Evolutionary conservation across 2,888 invertebrate genomes (phyloP).

Genomic region (Cremastinae sp.): DNA sequence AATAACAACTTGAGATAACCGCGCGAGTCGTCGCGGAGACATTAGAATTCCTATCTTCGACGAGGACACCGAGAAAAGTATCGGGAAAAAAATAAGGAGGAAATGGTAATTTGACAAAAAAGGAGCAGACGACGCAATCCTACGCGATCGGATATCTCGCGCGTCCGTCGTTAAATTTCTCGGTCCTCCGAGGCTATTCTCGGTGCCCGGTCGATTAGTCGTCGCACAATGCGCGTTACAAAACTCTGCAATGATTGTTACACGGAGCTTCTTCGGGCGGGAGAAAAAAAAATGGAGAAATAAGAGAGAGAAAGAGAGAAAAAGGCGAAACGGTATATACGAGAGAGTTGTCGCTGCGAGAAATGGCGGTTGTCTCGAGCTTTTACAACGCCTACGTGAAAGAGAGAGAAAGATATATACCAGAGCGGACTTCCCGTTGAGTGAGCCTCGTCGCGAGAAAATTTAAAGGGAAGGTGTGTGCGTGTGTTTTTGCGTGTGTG

Average conservation of each 20-base stretch:
- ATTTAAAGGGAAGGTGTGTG: conserved; percentile 31
- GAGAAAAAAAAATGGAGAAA: no score
- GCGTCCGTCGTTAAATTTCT: conserved; percentile 5
- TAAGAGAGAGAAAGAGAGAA: no score
- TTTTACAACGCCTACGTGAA: conserved; percentile 39
- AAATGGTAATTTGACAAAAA: conserved; percentile 28
- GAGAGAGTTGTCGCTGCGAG: conserved; percentile 29
- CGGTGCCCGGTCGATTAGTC: conserved; percentile 24
- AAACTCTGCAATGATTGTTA: conserved; percentile 25
- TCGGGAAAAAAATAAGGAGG: not conserved
- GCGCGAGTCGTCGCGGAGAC: no score
- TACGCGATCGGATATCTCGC: conserved; percentile 15
- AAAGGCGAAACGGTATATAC: not conserved
- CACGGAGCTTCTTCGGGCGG: not conserved
- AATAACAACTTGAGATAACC: no score
- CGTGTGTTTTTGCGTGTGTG: not conserved
- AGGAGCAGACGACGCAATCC: not conserved
- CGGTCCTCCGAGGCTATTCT: conserved; percentile 3
- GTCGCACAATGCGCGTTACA: conserved; percentile 1
- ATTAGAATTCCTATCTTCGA: no score
- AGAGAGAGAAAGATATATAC: no score
- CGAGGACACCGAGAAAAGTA: no score
- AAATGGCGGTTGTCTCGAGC: conserved; percentile 40
- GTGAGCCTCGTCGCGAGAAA: conserved; percentile 6
- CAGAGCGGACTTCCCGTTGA: not conserved